Evolutionary conservation across 2,797 vertebrate genomes (phyloP).

Genomic region (Trichosurus vulpecula): DNA sequence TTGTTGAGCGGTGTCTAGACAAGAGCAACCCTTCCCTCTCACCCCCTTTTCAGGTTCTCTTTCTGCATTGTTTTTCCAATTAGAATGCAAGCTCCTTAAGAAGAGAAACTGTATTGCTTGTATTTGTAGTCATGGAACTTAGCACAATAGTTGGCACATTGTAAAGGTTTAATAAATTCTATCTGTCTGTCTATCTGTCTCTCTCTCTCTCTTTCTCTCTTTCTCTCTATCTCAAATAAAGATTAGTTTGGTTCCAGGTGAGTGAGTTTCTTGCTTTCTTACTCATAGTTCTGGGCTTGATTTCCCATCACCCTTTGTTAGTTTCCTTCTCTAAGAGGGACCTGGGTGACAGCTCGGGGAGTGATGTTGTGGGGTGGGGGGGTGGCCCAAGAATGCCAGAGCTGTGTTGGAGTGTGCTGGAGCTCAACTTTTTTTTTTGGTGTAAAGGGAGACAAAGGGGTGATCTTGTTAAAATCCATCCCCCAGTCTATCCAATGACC

Average conservation of each 20-base stretch:
- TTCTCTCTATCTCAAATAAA: neutral
- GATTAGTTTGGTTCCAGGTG: neutral
- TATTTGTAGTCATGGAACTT: neutral
- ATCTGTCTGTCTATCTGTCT: neutral
- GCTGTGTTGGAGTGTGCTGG: slow-evolving; percentile 33
- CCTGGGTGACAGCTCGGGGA: neutral
- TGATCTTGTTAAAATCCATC: slow-evolving; percentile 21
- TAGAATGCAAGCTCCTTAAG: neutral
- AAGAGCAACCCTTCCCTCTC: neutral
- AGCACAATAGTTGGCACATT: neutral
- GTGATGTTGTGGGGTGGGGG: neutral
- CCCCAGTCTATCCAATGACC: neutral
- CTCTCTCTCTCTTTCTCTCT: too few relatives aligned
- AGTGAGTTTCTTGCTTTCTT: neutral
- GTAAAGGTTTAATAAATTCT: neutral
- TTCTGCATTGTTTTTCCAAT: neutral
- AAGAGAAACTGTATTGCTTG: neutral
- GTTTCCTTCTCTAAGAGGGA: neutral
- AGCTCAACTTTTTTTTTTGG: neutral
- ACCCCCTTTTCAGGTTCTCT: neutral
- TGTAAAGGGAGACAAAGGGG: slow-evolving; percentile 6
- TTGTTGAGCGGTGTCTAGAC: neutral
- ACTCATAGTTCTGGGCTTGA: neutral
- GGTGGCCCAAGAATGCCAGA: neutral
- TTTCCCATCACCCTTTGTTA: neutral